Conservation (phyloP, 2,797 vertebrate genomes). For the Pangasius djambal region DNA sequence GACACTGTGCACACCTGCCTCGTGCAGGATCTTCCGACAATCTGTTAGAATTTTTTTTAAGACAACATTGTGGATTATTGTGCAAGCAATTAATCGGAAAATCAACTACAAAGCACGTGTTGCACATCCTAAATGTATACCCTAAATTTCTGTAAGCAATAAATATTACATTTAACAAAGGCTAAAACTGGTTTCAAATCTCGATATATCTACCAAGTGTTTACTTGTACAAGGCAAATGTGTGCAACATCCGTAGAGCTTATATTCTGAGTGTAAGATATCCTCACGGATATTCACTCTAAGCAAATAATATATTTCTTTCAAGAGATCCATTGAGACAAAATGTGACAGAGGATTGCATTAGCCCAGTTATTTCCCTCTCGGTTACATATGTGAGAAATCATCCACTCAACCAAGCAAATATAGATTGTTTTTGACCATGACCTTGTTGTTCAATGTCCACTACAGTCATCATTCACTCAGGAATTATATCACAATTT, state of each 20-base stretch:
- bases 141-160: not conserved
- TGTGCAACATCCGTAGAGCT: not conserved
- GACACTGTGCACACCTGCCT: conserved; percentile 51
- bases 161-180: not conserved
- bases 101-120: not conserved
- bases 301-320: not conserved
- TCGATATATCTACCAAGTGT: not conserved
- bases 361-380: not conserved
- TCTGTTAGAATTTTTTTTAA: conserved; percentile 12
- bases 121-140: not conserved
- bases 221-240: not conserved
- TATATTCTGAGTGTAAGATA: not conserved
- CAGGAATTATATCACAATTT: conserved; percentile 57
- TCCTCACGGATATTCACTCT: not conserved
- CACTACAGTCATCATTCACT: conserved; percentile 37
- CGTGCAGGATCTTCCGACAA: conserved; percentile 6
- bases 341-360: not conserved
- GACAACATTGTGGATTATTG: conserved; percentile 13
- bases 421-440: conserved; percentile 3
- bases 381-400: not conserved
- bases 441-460: conserved; percentile 20
- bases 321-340: not conserved
- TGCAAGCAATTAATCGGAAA: not conserved
- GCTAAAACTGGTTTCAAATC: not conserved
- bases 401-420: not conserved